A percentile compares a stretch with the other conserved stretches of the same genome.
phyloP scores from a whole-genome alignment of 2,888 invertebrate species.

The Isotomurus palustris region DNA sequence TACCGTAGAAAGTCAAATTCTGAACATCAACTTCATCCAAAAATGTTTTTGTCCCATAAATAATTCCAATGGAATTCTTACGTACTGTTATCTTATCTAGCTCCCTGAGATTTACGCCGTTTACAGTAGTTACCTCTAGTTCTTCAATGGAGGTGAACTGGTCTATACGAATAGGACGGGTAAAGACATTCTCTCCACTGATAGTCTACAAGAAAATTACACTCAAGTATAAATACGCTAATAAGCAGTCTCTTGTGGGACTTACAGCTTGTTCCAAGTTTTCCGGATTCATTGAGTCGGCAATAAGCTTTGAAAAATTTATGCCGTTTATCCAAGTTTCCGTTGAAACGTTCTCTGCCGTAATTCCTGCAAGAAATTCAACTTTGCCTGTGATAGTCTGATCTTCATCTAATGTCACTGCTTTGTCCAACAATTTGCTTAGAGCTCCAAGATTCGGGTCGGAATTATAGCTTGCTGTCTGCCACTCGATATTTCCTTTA shows the following conservation, averaged over 20 bases:
- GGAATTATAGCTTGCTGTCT: no score
- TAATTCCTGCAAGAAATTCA: slow-evolving; percentile 23
- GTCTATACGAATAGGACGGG: no score
- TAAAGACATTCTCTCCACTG: no score
- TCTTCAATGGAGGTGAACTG: no score
- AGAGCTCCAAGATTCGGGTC: no score
- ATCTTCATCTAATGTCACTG: slow-evolving; percentile 14
- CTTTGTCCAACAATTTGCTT: slow-evolving; percentile 27
- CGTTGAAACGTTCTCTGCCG: slow-evolving; percentile 1
- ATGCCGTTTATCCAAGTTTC: slow-evolving; percentile 29
- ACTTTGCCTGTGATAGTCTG: slow-evolving; percentile 27
- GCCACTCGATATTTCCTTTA: no score
- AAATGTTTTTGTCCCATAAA: slow-evolving; percentile 18
- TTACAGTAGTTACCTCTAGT: slow-evolving; percentile 12
- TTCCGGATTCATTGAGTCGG: no score
- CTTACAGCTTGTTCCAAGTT: no score
- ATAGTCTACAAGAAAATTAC: no score
- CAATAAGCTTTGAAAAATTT: no score
- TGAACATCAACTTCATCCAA: slow-evolving; percentile 4
- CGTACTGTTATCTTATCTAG: slow-evolving; percentile 22
- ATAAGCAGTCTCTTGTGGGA: no score
- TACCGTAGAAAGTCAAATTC: slow-evolving; percentile 14
- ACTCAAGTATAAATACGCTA: no score
- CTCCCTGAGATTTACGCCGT: slow-evolving; percentile 18
- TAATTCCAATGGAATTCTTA: neutral